A percentile compares a stretch with the other conserved stretches of the same genome.
Evolutionary conservation across 2,888 invertebrate genomes (phyloP).

Genomic region (Carabus problematicus): DNA sequence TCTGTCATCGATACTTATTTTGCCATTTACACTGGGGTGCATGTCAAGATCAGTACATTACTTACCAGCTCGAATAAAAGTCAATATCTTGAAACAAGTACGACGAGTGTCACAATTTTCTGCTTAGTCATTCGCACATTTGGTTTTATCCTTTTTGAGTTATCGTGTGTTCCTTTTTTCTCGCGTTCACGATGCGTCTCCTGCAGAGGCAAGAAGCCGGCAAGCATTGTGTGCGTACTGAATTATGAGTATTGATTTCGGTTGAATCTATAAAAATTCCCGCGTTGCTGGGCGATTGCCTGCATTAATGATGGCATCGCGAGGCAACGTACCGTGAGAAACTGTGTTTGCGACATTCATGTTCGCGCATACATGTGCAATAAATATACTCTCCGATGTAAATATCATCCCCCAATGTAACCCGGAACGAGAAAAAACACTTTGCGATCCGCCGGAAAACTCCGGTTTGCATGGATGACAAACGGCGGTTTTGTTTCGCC

Average conservation of each 20-base stretch:
- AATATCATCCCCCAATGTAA: slow-evolving; percentile 27
- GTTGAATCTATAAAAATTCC: slow-evolving; percentile 33
- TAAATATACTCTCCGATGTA: slow-evolving; percentile 30
- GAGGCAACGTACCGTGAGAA: slow-evolving; percentile 30
- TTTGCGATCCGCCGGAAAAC: slow-evolving; percentile 19
- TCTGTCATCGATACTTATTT: slow-evolving; percentile 35
- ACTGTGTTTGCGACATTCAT: slow-evolving; percentile 17
- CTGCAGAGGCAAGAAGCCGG: slow-evolving; percentile 15
- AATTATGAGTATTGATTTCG: slow-evolving; percentile 39
- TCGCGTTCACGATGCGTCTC: slow-evolving; percentile 8
- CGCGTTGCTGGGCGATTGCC: slow-evolving; percentile 28
- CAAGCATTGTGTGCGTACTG: slow-evolving; percentile 21
- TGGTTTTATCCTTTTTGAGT: slow-evolving; percentile 29
- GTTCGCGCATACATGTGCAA: slow-evolving; percentile 23
- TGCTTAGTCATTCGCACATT: slow-evolving; percentile 39
- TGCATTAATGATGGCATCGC: slow-evolving; percentile 34
- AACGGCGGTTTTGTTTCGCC: slow-evolving; percentile 27
- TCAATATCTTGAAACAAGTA: slow-evolving; percentile 31
- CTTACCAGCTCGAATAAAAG: slow-evolving; percentile 30
- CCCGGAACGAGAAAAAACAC: slow-evolving; percentile 29
- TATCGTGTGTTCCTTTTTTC: slow-evolving; percentile 16
- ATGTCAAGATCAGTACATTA: slow-evolving; percentile 5
- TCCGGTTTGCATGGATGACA: slow-evolving; percentile 25
- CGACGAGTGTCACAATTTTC: slow-evolving; percentile 33
- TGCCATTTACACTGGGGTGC: slow-evolving; percentile 21